Evolutionary conservation across 2,888 invertebrate species (phyloP).

Genomic region (Amblyjoppa fuscipennis): DNA sequence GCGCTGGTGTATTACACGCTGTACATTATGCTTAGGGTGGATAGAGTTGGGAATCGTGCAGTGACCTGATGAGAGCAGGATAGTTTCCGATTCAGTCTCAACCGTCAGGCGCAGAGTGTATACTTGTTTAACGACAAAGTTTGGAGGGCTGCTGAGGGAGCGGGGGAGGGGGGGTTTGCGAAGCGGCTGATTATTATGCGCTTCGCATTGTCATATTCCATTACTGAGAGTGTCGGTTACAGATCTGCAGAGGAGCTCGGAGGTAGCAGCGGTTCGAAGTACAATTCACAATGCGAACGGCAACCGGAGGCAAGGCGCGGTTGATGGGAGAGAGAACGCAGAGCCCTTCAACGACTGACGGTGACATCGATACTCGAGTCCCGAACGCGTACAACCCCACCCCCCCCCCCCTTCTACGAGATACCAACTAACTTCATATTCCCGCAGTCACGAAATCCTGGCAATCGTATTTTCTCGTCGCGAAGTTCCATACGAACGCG

Average conservation of each 20-base stretch:
- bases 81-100: slow-evolving; percentile 62
- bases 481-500: slow-evolving; percentile 63
- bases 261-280: slow-evolving; percentile 75
- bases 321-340: slow-evolving; percentile 24
- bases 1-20: not conserved
- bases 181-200: slow-evolving; percentile 81
- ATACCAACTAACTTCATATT: slow-evolving; percentile 64
- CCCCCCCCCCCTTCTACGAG: not conserved
- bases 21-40: slow-evolving; percentile 10
- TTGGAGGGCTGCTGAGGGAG: slow-evolving; percentile 51
- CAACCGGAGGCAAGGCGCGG: slow-evolving; percentile 16
- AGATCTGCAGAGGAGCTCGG: slow-evolving; percentile 68
- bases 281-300: slow-evolving; percentile 79
- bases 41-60: slow-evolving; percentile 19
- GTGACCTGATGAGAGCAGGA: slow-evolving; percentile 33
- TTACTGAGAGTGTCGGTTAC: slow-evolving; percentile 82
- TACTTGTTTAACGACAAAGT: slow-evolving; percentile 80
- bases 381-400: slow-evolving; percentile 21
- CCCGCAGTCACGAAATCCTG: slow-evolving; percentile 62
- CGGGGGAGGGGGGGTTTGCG: slow-evolving; percentile 28
- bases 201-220: slow-evolving; percentile 82
- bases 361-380: slow-evolving; percentile 81
- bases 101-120: slow-evolving; percentile 76
- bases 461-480: slow-evolving; percentile 39
- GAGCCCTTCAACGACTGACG: slow-evolving; percentile 79